Evolutionary conservation across 2,113 vertebrate species (phyloP), one percentile per base, ranked within the genome.

Genomic region (Mungos mungo): DNA sequence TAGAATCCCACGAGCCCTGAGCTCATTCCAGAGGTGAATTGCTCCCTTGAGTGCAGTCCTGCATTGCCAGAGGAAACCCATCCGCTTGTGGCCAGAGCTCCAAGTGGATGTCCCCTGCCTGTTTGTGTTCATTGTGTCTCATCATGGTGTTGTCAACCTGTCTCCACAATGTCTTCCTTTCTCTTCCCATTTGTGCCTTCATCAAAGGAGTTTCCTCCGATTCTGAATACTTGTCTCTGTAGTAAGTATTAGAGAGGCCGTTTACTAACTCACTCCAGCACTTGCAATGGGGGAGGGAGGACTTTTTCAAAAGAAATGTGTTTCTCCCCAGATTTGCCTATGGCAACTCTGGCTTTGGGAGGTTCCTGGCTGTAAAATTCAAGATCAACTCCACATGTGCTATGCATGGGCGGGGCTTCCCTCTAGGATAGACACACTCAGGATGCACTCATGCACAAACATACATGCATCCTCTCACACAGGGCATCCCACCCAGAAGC

Each of bases 221-320:
- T 98, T 99, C 99, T 99, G 99, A 99, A 98, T 99, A 98, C 99
- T 99, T 99, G 98, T 99, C 98, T 98, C 98, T 98, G 98, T 99
- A 99, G 99, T 99, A 99, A 99, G 99, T 99, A 99, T 98, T 98
- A 98, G 99, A 99, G 98, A 99, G 98, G 97, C 97, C 79, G 18
- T 25, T 98, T 98, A 52, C 86, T 89, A 96, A 80, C 97, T 85
- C 90, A 92, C 84, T 35, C 95, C 52, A 33, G 69, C 66, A 80
- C 27, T 72, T 3, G 41, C 85, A 89, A 1, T 71, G 95, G 96
- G 87, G 60, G 94, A 96, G 96, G 94, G 96, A 90, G 95, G 89
- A 93, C 57, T 89, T 76, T 89, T 65, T 50, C 71, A 38, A 95
- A 97, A 76, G 57, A 92, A 96, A 97, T 80, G 3, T 25, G 63